Percentiles rank a stretch among this genome's conserved stretches.
Conservation (phyloP, 1,140 invertebrate species). For the Cyphomyrmex costatus region DNA sequence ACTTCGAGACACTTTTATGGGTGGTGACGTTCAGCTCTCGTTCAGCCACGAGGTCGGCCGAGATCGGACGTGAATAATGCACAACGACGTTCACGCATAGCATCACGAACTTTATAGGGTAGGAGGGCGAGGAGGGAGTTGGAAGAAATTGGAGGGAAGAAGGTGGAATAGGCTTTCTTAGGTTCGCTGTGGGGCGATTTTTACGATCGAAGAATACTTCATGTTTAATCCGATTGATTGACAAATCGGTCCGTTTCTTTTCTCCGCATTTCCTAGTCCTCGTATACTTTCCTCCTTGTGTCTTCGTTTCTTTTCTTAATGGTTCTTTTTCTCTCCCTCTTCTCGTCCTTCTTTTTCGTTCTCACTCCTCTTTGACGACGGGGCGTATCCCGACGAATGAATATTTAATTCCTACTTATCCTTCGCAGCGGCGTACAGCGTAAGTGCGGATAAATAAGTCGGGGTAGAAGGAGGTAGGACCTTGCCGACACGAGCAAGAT, state of each 20-base stretch:
- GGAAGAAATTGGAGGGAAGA: neutral
- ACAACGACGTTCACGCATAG: conserved; percentile 46
- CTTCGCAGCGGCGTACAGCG: conserved; percentile 53
- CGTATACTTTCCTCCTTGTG: neutral
- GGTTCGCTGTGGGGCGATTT: neutral
- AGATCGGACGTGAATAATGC: conserved; percentile 72
- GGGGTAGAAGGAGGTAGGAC: conserved; percentile 11
- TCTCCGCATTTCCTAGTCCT: neutral
- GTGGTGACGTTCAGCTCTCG: conserved; percentile 22
- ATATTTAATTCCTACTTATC: conserved; percentile 79
- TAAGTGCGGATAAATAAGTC: conserved; percentile 77
- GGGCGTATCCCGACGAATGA: conserved; percentile 69
- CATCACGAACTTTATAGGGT: conserved; percentile 48
- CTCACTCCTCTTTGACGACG: conserved; percentile 26
- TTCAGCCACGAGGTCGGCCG: neutral
- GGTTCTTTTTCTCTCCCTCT: neutral
- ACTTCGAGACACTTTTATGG: conserved; percentile 60
- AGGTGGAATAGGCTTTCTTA: neutral
- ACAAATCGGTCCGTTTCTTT: conserved; percentile 63
- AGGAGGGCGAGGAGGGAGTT: too few relatives aligned
- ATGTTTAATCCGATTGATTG: conserved; percentile 72
- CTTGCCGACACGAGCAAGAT: conserved; percentile 68
- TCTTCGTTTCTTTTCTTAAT: neutral
- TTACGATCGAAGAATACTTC: conserved; percentile 47
- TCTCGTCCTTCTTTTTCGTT: neutral